Evolutionary conservation across 1,140 invertebrate genomes (phyloP).

Genomic region (Mizuhopecten yessoensis): DNA sequence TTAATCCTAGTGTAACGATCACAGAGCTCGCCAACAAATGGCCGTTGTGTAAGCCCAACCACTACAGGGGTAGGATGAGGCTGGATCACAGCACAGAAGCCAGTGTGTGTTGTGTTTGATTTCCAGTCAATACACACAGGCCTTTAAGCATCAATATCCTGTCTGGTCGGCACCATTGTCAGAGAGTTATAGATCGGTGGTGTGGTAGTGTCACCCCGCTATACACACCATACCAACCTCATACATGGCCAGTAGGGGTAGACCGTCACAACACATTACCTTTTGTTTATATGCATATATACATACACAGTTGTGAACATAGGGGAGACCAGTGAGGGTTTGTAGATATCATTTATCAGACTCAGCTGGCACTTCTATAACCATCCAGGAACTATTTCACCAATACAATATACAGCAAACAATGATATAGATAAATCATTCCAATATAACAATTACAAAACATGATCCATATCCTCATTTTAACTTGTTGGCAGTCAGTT

Average conservation of each 20-base stretch:
- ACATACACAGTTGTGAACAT: too few relatives aligned
- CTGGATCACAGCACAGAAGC: background rate
- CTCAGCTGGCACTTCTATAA: slow-evolving; percentile 29
- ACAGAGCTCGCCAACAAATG: background rate
- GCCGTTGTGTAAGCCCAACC: background rate
- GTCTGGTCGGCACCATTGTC: slow-evolving; percentile 29
- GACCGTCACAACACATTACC: too few relatives aligned
- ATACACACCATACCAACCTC: background rate
- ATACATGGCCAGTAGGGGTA: too few relatives aligned
- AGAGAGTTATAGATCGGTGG: background rate
- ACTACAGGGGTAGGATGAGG: background rate
- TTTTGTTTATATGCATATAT: too few relatives aligned
- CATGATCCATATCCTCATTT: background rate
- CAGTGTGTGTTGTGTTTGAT: background rate
- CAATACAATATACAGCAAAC: background rate
- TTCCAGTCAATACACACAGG: slow-evolving; percentile 32
- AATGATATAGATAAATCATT: background rate
- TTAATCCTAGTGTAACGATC: background rate
- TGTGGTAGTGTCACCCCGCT: background rate
- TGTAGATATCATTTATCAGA: background rate
- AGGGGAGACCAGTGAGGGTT: too few relatives aligned
- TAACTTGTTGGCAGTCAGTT: background rate
- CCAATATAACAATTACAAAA: background rate
- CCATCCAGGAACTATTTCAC: background rate
- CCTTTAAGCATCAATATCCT: slow-evolving; percentile 38